Percentiles rank a stretch among this genome's conserved stretches.
Conservation (phyloP, 2,113 vertebrate species). For the Macquaria ambigua region DNA sequence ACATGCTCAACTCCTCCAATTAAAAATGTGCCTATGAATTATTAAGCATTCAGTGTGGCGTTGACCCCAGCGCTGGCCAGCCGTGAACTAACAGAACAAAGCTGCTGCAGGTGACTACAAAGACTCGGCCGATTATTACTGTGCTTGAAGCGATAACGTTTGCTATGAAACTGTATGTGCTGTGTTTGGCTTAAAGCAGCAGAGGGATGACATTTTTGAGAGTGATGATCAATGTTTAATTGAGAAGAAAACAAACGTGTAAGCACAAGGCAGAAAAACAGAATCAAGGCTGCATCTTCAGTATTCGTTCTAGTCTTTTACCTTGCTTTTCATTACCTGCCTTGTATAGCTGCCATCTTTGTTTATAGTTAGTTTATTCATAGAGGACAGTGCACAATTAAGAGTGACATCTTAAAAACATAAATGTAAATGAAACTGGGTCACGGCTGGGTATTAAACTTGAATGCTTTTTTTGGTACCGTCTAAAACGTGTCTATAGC, state of each 20-base stretch:
- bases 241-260: background rate
- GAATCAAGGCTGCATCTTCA: background rate
- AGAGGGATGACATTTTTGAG: background rate
- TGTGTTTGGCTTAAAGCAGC: background rate
- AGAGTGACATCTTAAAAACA: background rate
- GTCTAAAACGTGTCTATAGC: background rate
- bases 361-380: background rate
- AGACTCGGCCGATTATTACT: constrained; percentile 41
- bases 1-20: constrained; percentile 43
- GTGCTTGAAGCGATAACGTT: background rate
- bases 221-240: background rate
- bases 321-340: background rate
- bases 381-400: background rate
- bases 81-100: constrained; percentile 43
- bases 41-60: constrained; percentile 56
- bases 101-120: constrained; percentile 54
- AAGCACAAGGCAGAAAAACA: background rate
- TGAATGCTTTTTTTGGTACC: background rate
- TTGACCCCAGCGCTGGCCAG: constrained; percentile 47
- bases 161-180: background rate
- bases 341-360: background rate
- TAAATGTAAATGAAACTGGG: background rate
- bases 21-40: constrained; percentile 72
- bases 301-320: background rate
- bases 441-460: background rate